These are phyloP conservation scores for Rhamnusium bicolor DNA, from an alignment of 2,888 invertebrate genomes.

Conservation along the genomic window DNA sequence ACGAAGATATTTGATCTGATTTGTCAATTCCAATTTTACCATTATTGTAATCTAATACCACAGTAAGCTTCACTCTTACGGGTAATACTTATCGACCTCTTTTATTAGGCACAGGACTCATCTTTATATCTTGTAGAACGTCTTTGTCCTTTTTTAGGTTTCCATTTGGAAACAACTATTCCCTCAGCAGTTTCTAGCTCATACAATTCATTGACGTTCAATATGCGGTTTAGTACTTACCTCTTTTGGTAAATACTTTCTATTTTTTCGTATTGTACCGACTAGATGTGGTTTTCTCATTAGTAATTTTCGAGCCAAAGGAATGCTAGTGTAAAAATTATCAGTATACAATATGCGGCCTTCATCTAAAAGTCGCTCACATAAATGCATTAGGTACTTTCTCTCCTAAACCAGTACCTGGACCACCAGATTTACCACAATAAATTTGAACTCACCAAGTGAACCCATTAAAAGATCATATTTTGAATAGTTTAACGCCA, in stretches of 20 bases:
- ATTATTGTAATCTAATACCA: too few relatives aligned
- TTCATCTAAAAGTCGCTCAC: too few relatives aligned
- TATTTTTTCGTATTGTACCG: not conserved
- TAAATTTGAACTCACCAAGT: too few relatives aligned
- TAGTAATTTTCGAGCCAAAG: not conserved
- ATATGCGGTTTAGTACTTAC: not conserved
- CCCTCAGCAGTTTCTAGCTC: not conserved
- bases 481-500: too few relatives aligned
- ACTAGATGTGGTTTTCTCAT: not conserved
- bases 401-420: too few relatives aligned
- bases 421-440: too few relatives aligned
- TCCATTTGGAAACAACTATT: not conserved
- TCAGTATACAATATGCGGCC: not conserved
- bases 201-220: conserved; percentile 5
- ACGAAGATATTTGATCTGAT: too few relatives aligned
- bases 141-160: conserved; percentile 7
- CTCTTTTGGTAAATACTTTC: not conserved
- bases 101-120: not conserved
- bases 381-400: too few relatives aligned
- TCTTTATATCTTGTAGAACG: not conserved
- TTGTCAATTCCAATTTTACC: too few relatives aligned
- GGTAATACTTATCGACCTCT: too few relatives aligned
- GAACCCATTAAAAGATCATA: too few relatives aligned
- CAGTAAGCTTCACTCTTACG: not conserved
- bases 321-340: not conserved